These are phyloP conservation scores for Eumaeus atala DNA, from an alignment of 1,140 invertebrate genomes.

Conservation along the genomic window DNA sequence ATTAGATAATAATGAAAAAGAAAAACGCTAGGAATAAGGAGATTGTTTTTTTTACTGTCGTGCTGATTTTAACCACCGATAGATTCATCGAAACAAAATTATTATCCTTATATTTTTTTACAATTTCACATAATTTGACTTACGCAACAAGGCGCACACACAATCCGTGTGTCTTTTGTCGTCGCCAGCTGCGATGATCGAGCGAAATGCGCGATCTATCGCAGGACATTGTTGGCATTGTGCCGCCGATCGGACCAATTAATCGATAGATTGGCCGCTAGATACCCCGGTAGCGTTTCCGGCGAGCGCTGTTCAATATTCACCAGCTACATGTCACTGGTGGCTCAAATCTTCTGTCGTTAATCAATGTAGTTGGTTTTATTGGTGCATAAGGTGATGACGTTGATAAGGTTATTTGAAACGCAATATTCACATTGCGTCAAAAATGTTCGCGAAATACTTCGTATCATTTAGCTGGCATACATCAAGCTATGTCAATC, in stretches of 20 bases:
- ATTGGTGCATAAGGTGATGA: conserved; percentile 8
- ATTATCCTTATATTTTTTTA: too few relatives aligned
- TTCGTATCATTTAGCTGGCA: too few relatives aligned
- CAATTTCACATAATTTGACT: too few relatives aligned
- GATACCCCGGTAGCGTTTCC: conserved; percentile 66
- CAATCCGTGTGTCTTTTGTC: conserved; percentile 30
- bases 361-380: conserved; percentile 44
- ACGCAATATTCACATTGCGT: too few relatives aligned
- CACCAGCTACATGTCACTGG: conserved; percentile 30
- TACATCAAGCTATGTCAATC: too few relatives aligned
- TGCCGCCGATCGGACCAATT: conserved; percentile 59
- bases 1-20: too few relatives aligned
- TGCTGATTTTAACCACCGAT: too few relatives aligned
- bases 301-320: conserved; percentile 65
- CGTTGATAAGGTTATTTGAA: neutral
- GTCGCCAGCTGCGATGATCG: conserved; percentile 59
- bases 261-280: conserved; percentile 58
- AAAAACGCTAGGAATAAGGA: too few relatives aligned
- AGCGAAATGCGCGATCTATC: conserved; percentile 47
- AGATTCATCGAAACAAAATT: too few relatives aligned
- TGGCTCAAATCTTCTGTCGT: neutral
- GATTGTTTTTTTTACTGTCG: too few relatives aligned
- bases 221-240: conserved; percentile 63
- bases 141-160: conserved; percentile 3
- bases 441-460: too few relatives aligned